Conservation (phyloP, 2,113 vertebrate species). For the Struthidea cinerea region DNA sequence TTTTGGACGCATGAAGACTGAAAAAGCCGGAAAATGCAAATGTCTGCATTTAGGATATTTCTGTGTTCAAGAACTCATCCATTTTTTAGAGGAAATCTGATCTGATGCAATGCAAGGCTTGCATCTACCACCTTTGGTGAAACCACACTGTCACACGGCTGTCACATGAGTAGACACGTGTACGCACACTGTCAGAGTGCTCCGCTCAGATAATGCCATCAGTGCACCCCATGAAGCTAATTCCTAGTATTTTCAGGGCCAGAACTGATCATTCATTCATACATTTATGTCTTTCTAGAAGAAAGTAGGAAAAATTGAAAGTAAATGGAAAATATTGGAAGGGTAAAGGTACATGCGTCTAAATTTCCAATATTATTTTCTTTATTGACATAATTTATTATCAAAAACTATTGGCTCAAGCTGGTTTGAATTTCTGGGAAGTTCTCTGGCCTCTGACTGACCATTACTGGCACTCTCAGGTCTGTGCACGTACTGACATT, state of each 20-base stretch:
- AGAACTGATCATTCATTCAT: neutral
- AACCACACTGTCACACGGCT: neutral
- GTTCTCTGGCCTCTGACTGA: neutral
- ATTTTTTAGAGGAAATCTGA: neutral
- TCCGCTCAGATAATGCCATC: neutral
- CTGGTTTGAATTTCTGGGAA: neutral
- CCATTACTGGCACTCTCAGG: neutral
- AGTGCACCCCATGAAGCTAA: neutral
- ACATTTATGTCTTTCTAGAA: neutral
- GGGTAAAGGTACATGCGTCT: neutral
- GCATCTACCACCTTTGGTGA: neutral
- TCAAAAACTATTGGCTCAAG: neutral
- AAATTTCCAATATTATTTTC: neutral
- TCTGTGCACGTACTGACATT: neutral
- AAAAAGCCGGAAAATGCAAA: neutral
- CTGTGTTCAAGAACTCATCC: rapidly evolving
- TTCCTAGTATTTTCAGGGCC: neutral
- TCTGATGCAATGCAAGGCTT: neutral
- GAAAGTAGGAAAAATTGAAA: neutral
- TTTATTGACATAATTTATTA: neutral
- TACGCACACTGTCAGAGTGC: neutral
- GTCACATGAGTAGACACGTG: rapidly evolving
- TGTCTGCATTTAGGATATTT: neutral
- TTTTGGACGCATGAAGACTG: neutral
- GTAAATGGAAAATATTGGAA: neutral